phyloP scores from a whole-genome alignment of 2,113 vertebrate genomes.

The Gobio gobio region DNA sequence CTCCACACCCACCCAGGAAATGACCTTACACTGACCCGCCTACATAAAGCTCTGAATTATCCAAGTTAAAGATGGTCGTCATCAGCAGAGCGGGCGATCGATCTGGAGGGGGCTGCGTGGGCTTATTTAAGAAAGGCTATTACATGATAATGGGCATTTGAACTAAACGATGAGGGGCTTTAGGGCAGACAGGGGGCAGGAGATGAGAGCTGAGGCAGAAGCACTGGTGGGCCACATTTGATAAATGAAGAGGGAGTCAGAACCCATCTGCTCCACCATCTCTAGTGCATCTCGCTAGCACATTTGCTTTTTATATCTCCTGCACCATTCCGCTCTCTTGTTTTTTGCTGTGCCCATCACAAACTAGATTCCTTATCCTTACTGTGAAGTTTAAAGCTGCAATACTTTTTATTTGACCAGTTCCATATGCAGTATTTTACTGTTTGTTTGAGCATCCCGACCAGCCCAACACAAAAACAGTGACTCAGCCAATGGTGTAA shows the following conservation, averaged over 20 bases:
- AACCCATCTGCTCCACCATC: constrained; percentile 50
- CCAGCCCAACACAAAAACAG: neutral
- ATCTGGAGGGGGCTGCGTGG: constrained; percentile 43
- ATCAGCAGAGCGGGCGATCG: constrained; percentile 27
- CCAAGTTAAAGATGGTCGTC: constrained; percentile 48
- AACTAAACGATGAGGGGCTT: constrained; percentile 59
- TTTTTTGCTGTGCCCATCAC: neutral
- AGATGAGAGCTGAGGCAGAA: constrained; percentile 38
- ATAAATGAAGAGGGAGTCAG: constrained; percentile 52
- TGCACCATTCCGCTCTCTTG: neutral
- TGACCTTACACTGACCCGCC: constrained; percentile 56
- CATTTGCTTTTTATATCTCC: neutral
- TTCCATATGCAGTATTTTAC: neutral
- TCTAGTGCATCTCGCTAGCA: neutral
- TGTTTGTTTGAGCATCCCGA: neutral
- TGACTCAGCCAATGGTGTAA: neutral
- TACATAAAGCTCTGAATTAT: constrained; percentile 44
- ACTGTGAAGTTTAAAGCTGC: neutral
- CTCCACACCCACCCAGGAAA: constrained; percentile 57
- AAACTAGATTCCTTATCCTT: neutral
- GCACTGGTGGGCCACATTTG: constrained; percentile 39
- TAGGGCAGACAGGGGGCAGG: constrained; percentile 49
- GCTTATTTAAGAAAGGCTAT: constrained; percentile 55
- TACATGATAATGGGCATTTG: constrained; percentile 61
- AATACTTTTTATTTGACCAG: neutral